Conservation (phyloP, 2,797 vertebrate species). For the Xenentodon cancila region DNA sequence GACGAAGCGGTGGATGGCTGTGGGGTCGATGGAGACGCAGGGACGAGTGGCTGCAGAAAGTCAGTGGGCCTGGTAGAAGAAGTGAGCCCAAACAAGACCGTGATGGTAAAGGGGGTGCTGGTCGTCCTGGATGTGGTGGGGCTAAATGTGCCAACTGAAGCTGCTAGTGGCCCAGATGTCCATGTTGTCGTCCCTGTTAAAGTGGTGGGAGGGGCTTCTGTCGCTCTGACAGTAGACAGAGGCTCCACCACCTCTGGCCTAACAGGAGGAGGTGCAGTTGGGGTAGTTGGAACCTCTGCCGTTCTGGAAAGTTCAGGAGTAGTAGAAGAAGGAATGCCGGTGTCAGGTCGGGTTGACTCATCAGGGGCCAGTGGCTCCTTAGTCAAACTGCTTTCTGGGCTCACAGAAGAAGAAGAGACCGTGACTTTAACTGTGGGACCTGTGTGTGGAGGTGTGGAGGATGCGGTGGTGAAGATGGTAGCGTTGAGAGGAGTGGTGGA, state of each 20-base stretch:
- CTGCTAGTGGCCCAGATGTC: conserved; percentile 25
- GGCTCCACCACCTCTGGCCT: conserved; percentile 51
- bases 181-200: conserved; percentile 25
- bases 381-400: conserved; percentile 26
- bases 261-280: conserved; percentile 29
- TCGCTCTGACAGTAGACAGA: conserved; percentile 49
- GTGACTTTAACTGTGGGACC: conserved; percentile 22
- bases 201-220: conserved; percentile 31
- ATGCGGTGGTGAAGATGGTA: conserved; percentile 17
- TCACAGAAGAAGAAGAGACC: conserved; percentile 6
- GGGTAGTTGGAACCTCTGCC: conserved; percentile 9
- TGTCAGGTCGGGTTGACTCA: neutral
- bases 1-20: conserved; percentile 17
- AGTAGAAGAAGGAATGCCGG: conserved; percentile 31
- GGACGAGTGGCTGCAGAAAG: conserved; percentile 12
- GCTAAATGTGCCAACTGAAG: conserved; percentile 22
- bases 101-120: conserved; percentile 31
- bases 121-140: conserved; percentile 52
- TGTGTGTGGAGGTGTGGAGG: conserved; percentile 19
- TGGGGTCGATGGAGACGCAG: conserved; percentile 10
- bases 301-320: conserved; percentile 34
- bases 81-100: conserved; percentile 15
- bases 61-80: conserved; percentile 40
- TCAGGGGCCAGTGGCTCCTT: conserved; percentile 18
- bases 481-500: conserved; percentile 29